phyloP scores from a whole-genome alignment of 2,888 invertebrate species.

The Ormyrus pomaceus region DNA sequence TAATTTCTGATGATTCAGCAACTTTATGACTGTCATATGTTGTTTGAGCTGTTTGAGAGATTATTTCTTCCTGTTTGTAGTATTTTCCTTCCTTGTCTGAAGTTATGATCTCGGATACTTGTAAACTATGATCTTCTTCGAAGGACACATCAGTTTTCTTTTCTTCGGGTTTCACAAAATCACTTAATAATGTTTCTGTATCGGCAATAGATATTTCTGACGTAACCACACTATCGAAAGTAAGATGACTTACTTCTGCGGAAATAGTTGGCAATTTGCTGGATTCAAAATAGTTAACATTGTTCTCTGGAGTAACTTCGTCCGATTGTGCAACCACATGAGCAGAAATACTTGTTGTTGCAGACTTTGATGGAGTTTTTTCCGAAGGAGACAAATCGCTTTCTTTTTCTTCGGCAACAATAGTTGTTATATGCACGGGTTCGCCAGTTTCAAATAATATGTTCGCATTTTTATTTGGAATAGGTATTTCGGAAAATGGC shows the following conservation, averaged over 20 bases:
- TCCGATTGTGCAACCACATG: slow-evolving; percentile 71
- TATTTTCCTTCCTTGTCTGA: slow-evolving; percentile 75
- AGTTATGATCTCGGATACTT: slow-evolving; percentile 77
- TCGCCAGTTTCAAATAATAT: slow-evolving; percentile 69
- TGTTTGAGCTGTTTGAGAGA: slow-evolving; percentile 71
- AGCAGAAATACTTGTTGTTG: slow-evolving; percentile 72
- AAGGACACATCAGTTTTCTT: slow-evolving; percentile 68
- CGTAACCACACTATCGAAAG: slow-evolving; percentile 77
- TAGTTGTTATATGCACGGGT: slow-evolving; percentile 66
- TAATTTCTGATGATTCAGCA: slow-evolving; percentile 75
- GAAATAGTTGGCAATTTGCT: slow-evolving; percentile 74
- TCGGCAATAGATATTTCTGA: slow-evolving; percentile 71
- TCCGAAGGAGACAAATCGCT: slow-evolving; percentile 61
- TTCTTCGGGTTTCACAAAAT: slow-evolving; percentile 70
- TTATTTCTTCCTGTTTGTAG: slow-evolving; percentile 62
- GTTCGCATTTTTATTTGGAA: slow-evolving; percentile 77
- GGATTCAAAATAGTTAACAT: slow-evolving; percentile 67
- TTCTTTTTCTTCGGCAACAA: slow-evolving; percentile 68
- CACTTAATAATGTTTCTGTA: slow-evolving; percentile 67
- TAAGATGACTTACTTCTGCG: slow-evolving; percentile 78
- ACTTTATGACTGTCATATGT: slow-evolving; percentile 76
- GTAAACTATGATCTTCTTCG: slow-evolving; percentile 76
- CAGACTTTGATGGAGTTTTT: slow-evolving; percentile 71
- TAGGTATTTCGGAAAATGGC: slow-evolving; percentile 75
- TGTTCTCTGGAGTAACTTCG: slow-evolving; percentile 70